phyloP scores from a whole-genome alignment of 2,113 vertebrate genomes.

The Ceuthmochares aereus region DNA sequence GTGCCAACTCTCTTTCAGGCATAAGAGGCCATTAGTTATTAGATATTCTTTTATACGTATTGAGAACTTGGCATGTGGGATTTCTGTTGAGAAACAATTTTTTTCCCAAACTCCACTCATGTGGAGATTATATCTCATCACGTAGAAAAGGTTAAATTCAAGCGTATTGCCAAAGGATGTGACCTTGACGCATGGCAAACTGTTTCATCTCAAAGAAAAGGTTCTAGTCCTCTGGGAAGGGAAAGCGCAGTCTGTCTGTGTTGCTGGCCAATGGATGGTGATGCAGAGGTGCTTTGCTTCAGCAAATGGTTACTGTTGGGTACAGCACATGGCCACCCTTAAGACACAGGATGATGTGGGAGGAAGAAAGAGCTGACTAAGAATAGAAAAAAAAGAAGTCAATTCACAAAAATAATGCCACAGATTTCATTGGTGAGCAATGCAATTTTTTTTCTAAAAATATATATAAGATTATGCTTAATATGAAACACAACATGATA shows the following conservation, averaged over 20 bases:
- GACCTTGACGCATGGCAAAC: background rate
- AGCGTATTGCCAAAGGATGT: background rate
- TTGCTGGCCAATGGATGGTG: background rate
- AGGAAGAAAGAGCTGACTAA: background rate
- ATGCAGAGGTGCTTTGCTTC: rapidly evolving
- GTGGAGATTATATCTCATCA: background rate
- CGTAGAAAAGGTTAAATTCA: background rate
- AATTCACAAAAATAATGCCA: background rate
- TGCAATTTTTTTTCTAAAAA: background rate
- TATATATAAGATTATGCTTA: too few relatives aligned
- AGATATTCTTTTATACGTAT: background rate
- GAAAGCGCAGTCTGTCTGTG: background rate
- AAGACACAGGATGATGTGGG: rapidly evolving
- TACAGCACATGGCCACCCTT: too few relatives aligned
- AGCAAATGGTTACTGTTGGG: background rate
- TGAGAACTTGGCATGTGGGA: background rate
- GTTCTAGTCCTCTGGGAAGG: background rate
- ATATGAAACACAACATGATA: background rate
- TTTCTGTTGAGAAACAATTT: background rate
- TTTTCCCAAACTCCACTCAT: background rate
- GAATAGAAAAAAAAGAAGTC: background rate
- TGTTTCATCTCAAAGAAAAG: background rate
- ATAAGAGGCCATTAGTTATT: background rate
- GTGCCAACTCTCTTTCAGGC: background rate
- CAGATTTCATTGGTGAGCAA: background rate